Conservation (phyloP, 1,140 invertebrate species). For the Sycophila sp. region DNA sequence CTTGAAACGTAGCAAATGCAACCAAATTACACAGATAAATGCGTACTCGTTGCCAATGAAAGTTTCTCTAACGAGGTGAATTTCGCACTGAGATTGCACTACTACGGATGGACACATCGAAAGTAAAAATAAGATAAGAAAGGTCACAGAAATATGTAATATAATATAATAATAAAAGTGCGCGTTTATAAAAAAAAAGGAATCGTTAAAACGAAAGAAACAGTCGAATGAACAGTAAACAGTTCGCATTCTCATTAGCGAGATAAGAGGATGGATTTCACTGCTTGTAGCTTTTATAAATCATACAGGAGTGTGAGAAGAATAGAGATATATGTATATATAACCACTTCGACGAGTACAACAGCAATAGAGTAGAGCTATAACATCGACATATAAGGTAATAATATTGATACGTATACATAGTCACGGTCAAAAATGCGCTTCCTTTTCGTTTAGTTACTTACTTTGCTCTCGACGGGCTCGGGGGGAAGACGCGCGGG, state of each 20-base stretch:
- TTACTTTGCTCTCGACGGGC: conserved; percentile 18
- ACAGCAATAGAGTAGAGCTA: conserved; percentile 30
- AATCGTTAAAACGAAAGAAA: too few species aligned
- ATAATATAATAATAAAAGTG: conserved; percentile 5
- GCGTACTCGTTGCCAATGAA: background rate
- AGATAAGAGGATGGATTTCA: background rate
- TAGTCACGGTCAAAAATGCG: background rate
- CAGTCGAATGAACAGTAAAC: too few species aligned
- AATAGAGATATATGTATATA: too few species aligned
- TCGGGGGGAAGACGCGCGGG: background rate
- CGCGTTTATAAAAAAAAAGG: too few species aligned
- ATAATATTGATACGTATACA: conserved; percentile 6
- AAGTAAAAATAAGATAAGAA: conserved; percentile 16
- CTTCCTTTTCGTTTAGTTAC: conserved; percentile 17
- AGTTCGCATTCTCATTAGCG: conserved; percentile 2
- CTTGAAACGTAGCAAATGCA: too few species aligned
- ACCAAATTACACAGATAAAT: too few species aligned
- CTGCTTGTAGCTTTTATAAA: background rate
- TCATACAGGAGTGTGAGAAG: background rate
- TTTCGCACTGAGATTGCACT: conserved; percentile 31
- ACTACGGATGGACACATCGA: conserved; percentile 23
- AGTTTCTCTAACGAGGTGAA: background rate
- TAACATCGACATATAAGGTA: conserved; percentile 20
- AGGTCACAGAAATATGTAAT: background rate
- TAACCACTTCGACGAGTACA: conserved; percentile 20